Percentiles rank a stretch among this genome's conserved stretches.
Conservation (phyloP, 1,140 invertebrate genomes). For the Diplogasteroides magnus region DNA sequence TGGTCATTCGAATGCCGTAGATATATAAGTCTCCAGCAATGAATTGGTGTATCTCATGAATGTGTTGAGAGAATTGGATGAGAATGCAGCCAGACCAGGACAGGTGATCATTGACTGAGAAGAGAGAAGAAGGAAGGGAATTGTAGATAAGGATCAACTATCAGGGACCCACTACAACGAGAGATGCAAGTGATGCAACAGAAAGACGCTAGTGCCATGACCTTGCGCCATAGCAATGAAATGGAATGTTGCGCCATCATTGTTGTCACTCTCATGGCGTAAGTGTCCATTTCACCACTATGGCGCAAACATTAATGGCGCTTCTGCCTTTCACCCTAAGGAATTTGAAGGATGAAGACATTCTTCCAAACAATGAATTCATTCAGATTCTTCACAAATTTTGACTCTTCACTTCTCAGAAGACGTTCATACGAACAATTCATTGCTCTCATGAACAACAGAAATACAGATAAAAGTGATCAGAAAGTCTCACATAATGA, state of each 20-base stretch:
- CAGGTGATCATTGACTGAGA: constrained; percentile 16
- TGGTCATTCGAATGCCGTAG: no score
- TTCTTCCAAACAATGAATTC: no score
- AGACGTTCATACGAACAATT: constrained; percentile 34
- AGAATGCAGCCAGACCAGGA: constrained; percentile 19
- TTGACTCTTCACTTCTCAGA: constrained; percentile 35
- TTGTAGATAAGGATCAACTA: constrained; percentile 17
- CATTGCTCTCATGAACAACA: constrained; percentile 32
- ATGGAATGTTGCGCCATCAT: no score
- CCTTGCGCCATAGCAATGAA: no score
- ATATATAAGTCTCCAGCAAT: constrained; percentile 16
- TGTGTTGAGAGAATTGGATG: constrained; percentile 20
- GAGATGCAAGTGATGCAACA: constrained; percentile 32
- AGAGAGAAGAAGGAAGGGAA: not conserved
- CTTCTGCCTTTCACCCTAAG: no score
- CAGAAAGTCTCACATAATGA: constrained; percentile 16
- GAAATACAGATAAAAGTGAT: constrained; percentile 32
- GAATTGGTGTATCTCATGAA: constrained; percentile 24
- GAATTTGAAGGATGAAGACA: no score
- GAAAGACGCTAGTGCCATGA: constrained; percentile 21
- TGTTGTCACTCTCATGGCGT: no score
- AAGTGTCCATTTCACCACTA: no score
- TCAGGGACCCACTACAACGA: constrained; percentile 32
- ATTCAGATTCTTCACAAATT: constrained; percentile 34
- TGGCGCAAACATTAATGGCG: no score